Base-by-base conservation (phyloP, 2,888 invertebrate genomes). In the Gymnosoma rotundatum region DNA sequence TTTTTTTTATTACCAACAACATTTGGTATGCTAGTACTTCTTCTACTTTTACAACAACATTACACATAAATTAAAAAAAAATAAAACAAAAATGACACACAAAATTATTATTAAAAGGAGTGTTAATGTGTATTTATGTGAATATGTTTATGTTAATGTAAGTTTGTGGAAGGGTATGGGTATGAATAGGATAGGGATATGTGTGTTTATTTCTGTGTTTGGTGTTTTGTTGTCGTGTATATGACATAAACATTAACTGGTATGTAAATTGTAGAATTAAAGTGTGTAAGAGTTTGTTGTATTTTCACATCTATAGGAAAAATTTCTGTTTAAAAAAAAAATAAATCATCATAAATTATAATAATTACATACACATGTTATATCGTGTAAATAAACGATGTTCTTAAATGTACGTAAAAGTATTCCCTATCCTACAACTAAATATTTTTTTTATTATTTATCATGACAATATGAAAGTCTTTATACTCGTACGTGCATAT, bases 301-400 rank as follows among this genome's bases (percentile, higher is more conserved):
- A 75, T 70, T 69, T 75, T 42, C 21, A 56, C 64, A 38, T 75
- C 3, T 48, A 63, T 32, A 52, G 18, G 32, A 56, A 73, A 60
- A 73, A 52, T 66, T 38, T 50, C 20, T 79, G 66, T 67, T 73
- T 54, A 50, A 50, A 50, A 42, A 42, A 42, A 42, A 73, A 75
- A 80, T 80, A 83, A 81, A 84, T 81, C 84, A 81, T 81, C 78
- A 78, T 84, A 84, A 84, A 84, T 84, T 84, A 84, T 81, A 74
- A 84, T 84, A 84, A 84, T 84, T 78, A 81, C 54, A 69, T 70
- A 78, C 73, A 84, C 84, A 84, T 69, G 76, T 69, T 69, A 52
- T 84, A 78, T 58, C 58, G 61, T 80, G 58, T 63, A 75, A 80
- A 81, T 84, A 80, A 84, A 81, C 78, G 69, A 52, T 78, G 64